phyloP scores from a whole-genome alignment of 2,797 vertebrate species.

The Tauraco hartlaubi region DNA sequence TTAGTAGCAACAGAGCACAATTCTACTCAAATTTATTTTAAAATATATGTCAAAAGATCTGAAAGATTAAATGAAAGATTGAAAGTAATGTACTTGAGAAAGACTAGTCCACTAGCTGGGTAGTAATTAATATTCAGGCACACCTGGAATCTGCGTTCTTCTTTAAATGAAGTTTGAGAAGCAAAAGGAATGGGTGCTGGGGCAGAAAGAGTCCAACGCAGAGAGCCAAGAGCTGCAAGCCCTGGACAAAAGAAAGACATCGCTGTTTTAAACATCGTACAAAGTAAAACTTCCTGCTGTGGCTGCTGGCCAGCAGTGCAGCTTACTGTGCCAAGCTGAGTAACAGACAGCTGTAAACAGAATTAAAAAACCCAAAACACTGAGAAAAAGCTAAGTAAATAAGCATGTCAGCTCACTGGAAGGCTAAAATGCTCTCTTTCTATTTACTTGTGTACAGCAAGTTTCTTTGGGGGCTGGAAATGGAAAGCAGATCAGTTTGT shows the following conservation, averaged over 20 bases:
- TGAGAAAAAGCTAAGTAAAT: neutral
- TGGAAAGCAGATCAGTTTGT: neutral
- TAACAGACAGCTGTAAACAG: neutral
- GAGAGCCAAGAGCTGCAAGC: slow-evolving; percentile 96
- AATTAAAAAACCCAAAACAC: neutral
- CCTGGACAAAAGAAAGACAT: slow-evolving; percentile 80
- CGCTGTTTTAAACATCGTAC: slow-evolving; percentile 30
- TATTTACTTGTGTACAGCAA: neutral
- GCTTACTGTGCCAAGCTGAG: neutral
- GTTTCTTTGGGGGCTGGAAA: neutral
- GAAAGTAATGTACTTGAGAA: neutral
- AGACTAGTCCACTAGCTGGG: neutral
- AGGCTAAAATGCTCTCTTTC: neutral
- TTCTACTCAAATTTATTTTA: neutral
- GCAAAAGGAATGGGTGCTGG: slow-evolving; percentile 95
- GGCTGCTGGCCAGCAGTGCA: slow-evolving; percentile 1
- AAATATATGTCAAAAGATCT: neutral
- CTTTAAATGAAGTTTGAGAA: slow-evolving; percentile 92
- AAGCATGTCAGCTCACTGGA: neutral
- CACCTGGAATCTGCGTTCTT: slow-evolving; percentile 93
- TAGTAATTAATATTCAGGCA: slow-evolving; percentile 16
- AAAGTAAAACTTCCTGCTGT: neutral
- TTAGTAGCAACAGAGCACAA: neutral
- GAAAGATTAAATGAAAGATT: neutral
- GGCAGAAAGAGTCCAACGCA: slow-evolving; percentile 96